A percentile compares a stretch with the other conserved stretches of the same genome.
These are phyloP conservation scores for Sebastes taczanowskii DNA, from an alignment of 2,797 vertebrate species.

Conservation along the genomic window DNA sequence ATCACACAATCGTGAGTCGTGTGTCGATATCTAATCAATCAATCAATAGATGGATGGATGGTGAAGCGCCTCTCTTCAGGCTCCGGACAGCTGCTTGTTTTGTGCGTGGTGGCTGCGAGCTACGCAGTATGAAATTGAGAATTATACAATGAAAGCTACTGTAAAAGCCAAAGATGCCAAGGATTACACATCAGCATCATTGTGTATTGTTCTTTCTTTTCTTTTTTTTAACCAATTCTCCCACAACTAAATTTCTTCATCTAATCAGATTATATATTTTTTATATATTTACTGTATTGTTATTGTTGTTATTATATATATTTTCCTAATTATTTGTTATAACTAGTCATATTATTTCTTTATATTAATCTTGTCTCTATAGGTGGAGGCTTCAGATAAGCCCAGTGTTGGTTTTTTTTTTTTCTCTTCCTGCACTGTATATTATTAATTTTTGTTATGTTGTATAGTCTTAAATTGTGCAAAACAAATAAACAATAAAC, in stretches of 20 bases:
- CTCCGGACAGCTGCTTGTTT: conserved; percentile 48
- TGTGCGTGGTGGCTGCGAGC: conserved; percentile 64
- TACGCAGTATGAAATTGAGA: conserved; percentile 77
- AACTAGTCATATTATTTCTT: too few species aligned
- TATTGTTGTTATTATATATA: too few species aligned
- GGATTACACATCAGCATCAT: background rate
- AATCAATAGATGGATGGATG: background rate
- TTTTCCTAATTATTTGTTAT: too few species aligned
- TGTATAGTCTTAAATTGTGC: too few species aligned
- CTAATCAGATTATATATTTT: background rate
- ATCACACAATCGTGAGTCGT: background rate
- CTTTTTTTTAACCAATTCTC: background rate
- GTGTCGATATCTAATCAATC: conserved; percentile 31
- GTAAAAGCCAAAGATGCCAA: background rate
- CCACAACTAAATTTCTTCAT: background rate
- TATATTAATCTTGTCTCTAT: too few species aligned
- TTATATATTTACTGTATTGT: too few species aligned
- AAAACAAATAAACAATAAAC: too few species aligned
- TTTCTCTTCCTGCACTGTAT: too few species aligned
- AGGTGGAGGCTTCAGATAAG: too few species aligned
- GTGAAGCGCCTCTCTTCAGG: conserved; percentile 7
- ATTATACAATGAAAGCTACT: conserved; percentile 33
- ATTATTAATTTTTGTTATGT: too few species aligned
- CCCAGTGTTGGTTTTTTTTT: too few species aligned
- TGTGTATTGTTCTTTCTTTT: background rate